A percentile compares a stretch with the other conserved stretches of the same genome.
These are phyloP conservation scores for Tachycineta bicolor DNA, from an alignment of 2,113 vertebrate species.

Conservation along the genomic window DNA sequence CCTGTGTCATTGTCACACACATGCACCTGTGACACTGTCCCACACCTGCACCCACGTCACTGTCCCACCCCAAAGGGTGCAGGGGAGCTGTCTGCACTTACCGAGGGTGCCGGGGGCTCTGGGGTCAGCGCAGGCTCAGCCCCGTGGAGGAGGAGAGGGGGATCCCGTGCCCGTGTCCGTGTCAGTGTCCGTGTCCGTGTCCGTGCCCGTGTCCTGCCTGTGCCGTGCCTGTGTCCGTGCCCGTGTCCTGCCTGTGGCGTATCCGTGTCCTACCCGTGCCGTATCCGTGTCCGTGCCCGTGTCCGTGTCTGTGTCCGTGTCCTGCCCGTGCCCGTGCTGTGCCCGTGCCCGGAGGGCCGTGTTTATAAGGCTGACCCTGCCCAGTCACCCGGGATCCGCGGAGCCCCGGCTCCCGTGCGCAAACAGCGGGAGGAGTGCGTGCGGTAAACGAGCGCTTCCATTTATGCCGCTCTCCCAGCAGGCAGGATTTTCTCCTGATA, in stretches of 20 bases:
- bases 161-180: background rate
- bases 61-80: background rate
- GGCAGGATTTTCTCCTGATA: background rate
- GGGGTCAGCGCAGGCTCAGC: accelerated
- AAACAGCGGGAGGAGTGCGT: background rate
- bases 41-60: background rate
- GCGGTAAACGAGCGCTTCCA: background rate
- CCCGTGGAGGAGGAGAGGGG: background rate
- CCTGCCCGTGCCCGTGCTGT: background rate
- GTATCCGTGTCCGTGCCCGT: too few relatives aligned
- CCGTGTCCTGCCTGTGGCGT: too few relatives aligned
- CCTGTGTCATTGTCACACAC: background rate
- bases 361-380: background rate
- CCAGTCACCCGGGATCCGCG: background rate
- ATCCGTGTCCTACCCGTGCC: too few relatives aligned
- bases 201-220: too few relatives aligned
- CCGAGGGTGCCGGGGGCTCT: background rate
- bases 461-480: background rate
- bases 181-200: background rate
- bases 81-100: background rate
- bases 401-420: background rate
- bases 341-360: background rate
- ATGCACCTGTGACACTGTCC: too few relatives aligned
- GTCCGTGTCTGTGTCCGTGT: too few relatives aligned
- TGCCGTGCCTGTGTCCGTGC: too few relatives aligned